These are phyloP conservation scores for Tetramorium bicarinatum DNA, from an alignment of 2,888 invertebrate species.

Conservation along the genomic window DNA sequence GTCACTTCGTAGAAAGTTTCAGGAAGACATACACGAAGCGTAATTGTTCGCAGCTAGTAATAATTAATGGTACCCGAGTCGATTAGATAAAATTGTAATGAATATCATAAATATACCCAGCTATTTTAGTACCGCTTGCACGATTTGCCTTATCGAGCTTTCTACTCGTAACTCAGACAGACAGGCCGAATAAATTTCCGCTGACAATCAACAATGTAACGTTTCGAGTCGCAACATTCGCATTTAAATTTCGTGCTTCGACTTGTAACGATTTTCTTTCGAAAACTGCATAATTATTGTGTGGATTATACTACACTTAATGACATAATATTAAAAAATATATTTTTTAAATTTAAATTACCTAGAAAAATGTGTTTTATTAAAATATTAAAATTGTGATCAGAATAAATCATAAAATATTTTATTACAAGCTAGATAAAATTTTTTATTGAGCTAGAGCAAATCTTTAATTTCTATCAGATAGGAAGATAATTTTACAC, in stretches of 20 bases:
- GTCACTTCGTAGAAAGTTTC: constrained; percentile 68
- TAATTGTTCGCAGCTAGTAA: constrained; percentile 80
- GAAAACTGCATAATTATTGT: not conserved
- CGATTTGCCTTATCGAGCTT: constrained; percentile 73
- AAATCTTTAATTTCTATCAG: constrained; percentile 12
- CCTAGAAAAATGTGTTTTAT: not conserved
- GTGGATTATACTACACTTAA: not conserved
- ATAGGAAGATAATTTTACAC: constrained; percentile 26
- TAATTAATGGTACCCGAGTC: constrained; percentile 78
- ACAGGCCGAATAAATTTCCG: constrained; percentile 69
- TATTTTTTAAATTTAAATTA: constrained; percentile 12
- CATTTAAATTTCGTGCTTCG: constrained; percentile 19
- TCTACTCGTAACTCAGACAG: constrained; percentile 74
- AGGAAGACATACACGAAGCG: constrained; percentile 70
- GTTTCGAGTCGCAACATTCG: constrained; percentile 27
- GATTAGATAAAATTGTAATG: constrained; percentile 79
- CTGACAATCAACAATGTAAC: constrained; percentile 70
- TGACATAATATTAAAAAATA: not conserved
- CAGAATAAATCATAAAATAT: not conserved
- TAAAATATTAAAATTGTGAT: not conserved
- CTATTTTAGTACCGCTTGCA: constrained; percentile 63
- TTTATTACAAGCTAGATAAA: not conserved
- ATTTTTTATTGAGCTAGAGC: not conserved
- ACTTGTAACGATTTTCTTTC: not conserved
- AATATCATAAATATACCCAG: constrained; percentile 73